phyloP scores from a whole-genome alignment of 2,797 vertebrate genomes.

The Sus cebifrons region DNA sequence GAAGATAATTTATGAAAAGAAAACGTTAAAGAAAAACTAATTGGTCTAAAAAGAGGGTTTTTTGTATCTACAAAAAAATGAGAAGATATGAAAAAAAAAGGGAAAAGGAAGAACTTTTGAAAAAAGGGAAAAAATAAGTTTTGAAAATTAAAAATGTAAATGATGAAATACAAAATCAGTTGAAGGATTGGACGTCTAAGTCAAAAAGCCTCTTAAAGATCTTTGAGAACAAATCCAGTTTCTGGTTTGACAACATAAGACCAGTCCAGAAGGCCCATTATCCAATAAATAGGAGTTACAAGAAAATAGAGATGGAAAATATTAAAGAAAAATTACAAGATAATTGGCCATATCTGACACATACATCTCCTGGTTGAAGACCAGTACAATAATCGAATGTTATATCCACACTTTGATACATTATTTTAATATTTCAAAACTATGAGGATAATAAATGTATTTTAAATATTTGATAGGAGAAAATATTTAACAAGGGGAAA shows the following conservation, averaged over 20 bases:
- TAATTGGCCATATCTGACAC: background rate
- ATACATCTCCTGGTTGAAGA: background rate
- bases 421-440: constrained; percentile 12
- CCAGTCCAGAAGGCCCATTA: background rate
- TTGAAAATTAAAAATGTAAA: background rate
- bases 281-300: background rate
- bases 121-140: background rate
- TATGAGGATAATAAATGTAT: background rate
- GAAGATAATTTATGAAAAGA: background rate
- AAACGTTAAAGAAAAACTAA: background rate
- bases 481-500: background rate
- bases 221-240: background rate
- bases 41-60: background rate
- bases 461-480: background rate
- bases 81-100: background rate
- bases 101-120: background rate
- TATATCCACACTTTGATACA: background rate
- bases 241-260: background rate
- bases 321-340: background rate
- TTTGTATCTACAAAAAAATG: background rate
- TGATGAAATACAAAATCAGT: background rate
- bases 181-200: background rate
- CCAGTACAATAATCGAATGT: background rate
- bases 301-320: background rate
- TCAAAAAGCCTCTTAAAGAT: background rate